phyloP scores from a whole-genome alignment of 64 coral and sea anemone genomes.

The Montipora foliosa region DNA sequence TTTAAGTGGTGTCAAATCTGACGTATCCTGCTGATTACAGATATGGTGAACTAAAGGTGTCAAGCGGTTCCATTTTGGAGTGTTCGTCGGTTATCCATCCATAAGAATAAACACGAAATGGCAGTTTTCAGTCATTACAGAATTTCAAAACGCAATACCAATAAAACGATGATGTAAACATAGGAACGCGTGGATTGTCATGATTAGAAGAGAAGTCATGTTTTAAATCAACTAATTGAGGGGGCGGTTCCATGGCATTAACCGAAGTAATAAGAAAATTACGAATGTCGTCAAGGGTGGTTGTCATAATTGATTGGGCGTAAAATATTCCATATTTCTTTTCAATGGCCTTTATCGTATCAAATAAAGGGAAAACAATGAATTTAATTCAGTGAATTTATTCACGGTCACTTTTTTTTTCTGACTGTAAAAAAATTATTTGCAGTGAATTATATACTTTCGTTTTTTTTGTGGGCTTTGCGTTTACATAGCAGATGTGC shows the following conservation, averaged over 20 bases:
- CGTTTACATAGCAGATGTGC: background rate
- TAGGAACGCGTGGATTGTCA: background rate
- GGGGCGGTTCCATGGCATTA: constrained; percentile 40
- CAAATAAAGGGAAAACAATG: background rate
- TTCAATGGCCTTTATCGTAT: background rate
- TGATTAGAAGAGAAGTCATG: constrained; percentile 7
- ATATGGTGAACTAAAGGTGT: constrained; percentile 24
- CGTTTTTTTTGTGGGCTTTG: background rate
- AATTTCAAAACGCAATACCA: background rate
- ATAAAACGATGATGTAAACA: background rate
- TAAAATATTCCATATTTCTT: constrained; percentile 35
- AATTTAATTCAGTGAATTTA: background rate
- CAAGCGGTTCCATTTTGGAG: background rate
- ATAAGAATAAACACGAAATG: background rate
- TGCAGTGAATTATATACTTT: background rate
- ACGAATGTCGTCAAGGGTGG: constrained; percentile 31
- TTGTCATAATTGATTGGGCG: constrained; percentile 16
- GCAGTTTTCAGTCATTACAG: background rate
- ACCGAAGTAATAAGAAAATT: constrained; percentile 44
- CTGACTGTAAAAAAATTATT: background rate
- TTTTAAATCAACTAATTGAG: constrained; percentile 62
- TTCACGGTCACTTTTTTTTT: background rate
- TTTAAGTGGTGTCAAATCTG: constrained; percentile 41
- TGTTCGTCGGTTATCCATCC: background rate
- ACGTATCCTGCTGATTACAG: constrained; percentile 34